Evolutionary conservation across 2,113 vertebrate genomes (phyloP).

Genomic region (Nerophis lumbriciformis): DNA sequence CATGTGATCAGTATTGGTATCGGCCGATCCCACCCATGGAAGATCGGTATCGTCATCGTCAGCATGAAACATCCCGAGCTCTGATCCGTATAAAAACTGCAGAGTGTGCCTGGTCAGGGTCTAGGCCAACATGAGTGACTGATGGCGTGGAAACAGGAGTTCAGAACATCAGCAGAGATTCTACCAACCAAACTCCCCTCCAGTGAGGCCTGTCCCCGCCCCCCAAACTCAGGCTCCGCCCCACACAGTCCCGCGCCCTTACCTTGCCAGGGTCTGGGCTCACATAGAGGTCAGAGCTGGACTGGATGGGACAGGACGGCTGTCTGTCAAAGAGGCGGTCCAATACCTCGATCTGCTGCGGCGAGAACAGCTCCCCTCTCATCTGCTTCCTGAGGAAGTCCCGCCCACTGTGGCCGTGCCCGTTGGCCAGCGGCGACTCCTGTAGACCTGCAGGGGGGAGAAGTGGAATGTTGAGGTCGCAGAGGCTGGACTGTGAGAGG

Average conservation of each 20-base stretch:
- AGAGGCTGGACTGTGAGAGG: slow-evolving; percentile 5
- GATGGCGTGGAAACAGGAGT: not conserved
- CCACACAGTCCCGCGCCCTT: slow-evolving; percentile 57
- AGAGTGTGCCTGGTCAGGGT: too few relatives aligned
- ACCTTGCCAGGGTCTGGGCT: slow-evolving; percentile 91
- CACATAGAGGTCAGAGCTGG: slow-evolving; percentile 86
- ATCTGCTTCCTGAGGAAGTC: slow-evolving; percentile 99
- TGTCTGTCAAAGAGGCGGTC: slow-evolving; percentile 96
- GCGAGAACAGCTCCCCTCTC: slow-evolving; percentile 95
- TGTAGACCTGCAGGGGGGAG: slow-evolving; percentile 78
- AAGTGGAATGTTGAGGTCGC: not conserved
- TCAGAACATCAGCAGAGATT: not conserved
- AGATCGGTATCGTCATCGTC: too few relatives aligned
- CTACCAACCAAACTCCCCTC: not conserved
- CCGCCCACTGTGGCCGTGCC: slow-evolving; percentile 89
- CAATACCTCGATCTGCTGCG: slow-evolving; percentile 97
- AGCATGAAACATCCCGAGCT: too few relatives aligned
- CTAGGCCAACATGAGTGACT: too few relatives aligned
- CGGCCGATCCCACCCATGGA: too few relatives aligned
- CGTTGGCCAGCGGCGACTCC: slow-evolving; percentile 93
- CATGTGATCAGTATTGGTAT: too few relatives aligned
- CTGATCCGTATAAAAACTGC: too few relatives aligned
- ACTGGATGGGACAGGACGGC: slow-evolving; percentile 73
- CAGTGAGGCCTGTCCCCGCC: not conserved
- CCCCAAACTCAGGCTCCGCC: slow-evolving; percentile 40